phyloP scores from a whole-genome alignment of 2,888 invertebrate genomes.

The Acanthopleura granulata region DNA sequence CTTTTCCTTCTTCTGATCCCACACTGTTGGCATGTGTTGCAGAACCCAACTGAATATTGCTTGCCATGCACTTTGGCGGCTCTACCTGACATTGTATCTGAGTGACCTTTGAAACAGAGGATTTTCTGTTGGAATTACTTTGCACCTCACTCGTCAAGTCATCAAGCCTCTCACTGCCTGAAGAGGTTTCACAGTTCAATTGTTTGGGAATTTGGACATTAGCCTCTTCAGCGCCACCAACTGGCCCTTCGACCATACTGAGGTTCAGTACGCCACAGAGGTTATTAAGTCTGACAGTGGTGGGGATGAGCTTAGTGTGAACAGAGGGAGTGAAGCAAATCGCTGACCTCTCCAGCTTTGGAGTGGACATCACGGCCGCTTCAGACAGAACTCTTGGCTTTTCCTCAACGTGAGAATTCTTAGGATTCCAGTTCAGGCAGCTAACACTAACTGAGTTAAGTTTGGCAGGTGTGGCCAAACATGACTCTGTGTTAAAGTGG shows the following conservation, averaged over 20 bases:
- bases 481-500: too few species aligned
- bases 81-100: too few species aligned
- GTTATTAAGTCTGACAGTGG: background rate
- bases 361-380: constrained; percentile 3
- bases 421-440: constrained; percentile 3
- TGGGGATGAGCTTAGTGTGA: background rate
- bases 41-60: background rate
- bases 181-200: background rate
- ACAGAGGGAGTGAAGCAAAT: constrained; percentile 1
- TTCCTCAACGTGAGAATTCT: background rate
- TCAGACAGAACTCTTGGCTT: background rate
- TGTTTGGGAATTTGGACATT: too few species aligned
- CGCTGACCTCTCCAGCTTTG: background rate
- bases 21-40: background rate
- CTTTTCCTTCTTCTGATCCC: background rate
- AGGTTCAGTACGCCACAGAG: background rate
- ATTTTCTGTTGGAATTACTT: background rate
- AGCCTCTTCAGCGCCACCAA: background rate
- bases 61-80: too few species aligned
- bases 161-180: background rate
- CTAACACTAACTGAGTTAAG: background rate
- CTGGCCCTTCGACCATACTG: background rate
- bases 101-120: background rate
- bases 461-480: background rate
- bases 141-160: background rate